Base-by-base conservation (phyloP, 1,140 invertebrate species). In the Drosophila punjabiensis region DNA sequence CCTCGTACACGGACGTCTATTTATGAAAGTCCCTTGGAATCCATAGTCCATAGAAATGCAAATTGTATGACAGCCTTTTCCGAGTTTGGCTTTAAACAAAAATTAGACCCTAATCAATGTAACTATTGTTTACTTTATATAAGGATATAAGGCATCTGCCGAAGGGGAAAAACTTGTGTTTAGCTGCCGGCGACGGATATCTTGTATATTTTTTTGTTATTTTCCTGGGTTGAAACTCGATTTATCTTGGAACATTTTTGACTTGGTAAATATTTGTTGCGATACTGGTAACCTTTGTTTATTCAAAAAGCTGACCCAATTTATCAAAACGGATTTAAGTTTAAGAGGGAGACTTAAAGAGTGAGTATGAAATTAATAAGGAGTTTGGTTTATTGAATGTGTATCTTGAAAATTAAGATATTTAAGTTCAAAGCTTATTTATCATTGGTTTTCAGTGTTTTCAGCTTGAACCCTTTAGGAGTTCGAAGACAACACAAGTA, bases 91-190 rank as follows among this genome's bases (percentile, higher is more conserved):
- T 62, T 60, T 64, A 68, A 75, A 52, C 50, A 41, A 66, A 80
- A 80, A 80, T 80, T 80, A 80, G 69, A 80, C 78, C 78, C 78
- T 80, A 80, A 80, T 80, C 69, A 80, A 80, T 80, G 77, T 59
- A 55, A 75, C 78, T 75, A 80, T 80, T 80, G 78, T 78, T 78
- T 78, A 78, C 76, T 69, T 35, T 39, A 28, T 20, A 14, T 32
- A 13, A 14, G 16, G 32, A 6, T 65, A 62, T 30, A 64, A 58
- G 65, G 41, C 60, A 87, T 64, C 33, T 59, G 60, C 18, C 24
- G 13, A 45, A 63, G 45, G 47, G 60, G 55, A 16, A 58, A 28
- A n/a, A 39, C 28, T 37, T 60, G 41, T 41, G 30, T 52, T 35
- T 68, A 53, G 45, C 67, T 68, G 28, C 35, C 35, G 65, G 50